phyloP scores from a whole-genome alignment of 2,797 vertebrate genomes.

The Poeciliopsis infans region DNA sequence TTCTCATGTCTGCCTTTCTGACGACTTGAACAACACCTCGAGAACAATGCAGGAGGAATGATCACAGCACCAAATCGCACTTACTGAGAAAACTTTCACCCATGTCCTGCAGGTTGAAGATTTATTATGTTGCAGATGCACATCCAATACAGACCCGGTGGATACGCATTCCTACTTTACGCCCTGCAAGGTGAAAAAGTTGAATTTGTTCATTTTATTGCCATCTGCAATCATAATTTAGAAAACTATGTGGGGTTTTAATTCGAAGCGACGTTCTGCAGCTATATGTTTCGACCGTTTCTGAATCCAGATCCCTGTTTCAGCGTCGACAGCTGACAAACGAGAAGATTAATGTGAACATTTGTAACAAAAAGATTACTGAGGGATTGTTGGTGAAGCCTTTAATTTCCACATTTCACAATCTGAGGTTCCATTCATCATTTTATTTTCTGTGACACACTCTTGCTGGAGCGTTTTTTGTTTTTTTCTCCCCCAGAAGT shows the following conservation, averaged over 20 bases:
- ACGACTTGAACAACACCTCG: constrained; percentile 41
- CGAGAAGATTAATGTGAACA: background rate
- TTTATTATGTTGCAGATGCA: background rate
- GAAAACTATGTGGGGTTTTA: background rate
- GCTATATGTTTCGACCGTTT: background rate
- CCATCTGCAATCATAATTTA: background rate
- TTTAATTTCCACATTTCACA: background rate
- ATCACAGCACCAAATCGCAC: background rate
- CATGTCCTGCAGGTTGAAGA: background rate
- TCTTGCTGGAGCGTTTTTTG: background rate
- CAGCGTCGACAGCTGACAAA: background rate
- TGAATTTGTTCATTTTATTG: background rate
- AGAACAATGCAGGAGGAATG: constrained; percentile 13
- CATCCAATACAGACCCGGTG: background rate
- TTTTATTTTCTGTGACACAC: background rate
- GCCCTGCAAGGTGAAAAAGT: background rate
- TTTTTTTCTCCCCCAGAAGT: too few relatives aligned
- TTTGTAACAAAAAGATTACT: background rate
- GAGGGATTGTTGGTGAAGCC: background rate
- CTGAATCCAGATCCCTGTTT: background rate
- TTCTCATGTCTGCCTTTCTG: constrained; percentile 53
- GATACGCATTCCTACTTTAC: background rate
- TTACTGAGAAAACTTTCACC: background rate
- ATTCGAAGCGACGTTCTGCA: background rate
- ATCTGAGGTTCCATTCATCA: background rate